These are phyloP conservation scores for Okamejei kenojei DNA, from an alignment of 2,797 vertebrate species.

Conservation along the genomic window DNA sequence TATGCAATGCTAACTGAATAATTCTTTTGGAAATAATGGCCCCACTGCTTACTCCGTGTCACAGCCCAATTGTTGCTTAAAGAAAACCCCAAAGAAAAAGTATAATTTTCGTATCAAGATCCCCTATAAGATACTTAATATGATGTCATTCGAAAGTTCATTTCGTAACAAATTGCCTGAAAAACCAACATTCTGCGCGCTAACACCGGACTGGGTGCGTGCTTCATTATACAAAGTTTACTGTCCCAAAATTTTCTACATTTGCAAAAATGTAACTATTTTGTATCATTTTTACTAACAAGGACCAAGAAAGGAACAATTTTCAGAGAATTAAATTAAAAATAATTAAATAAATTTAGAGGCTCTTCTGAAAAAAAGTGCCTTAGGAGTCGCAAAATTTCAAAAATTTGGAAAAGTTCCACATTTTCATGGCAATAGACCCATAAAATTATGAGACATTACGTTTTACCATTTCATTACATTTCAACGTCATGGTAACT, in stretches of 20 bases:
- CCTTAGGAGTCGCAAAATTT: neutral
- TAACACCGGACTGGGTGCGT: neutral
- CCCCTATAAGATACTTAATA: neutral
- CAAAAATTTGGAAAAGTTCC: neutral
- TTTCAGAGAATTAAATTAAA: neutral
- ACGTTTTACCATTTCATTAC: neutral
- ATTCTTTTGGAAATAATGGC: neutral
- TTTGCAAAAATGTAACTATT: too few species aligned
- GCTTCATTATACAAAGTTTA: neutral
- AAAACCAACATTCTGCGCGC: neutral
- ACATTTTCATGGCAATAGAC: neutral
- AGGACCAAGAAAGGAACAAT: too few species aligned
- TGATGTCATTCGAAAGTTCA: neutral
- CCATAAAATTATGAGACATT: neutral
- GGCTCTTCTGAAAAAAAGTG: neutral
- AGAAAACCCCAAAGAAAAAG: neutral
- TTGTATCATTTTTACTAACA: too few species aligned
- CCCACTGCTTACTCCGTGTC: neutral
- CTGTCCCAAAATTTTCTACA: neutral
- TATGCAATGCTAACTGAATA: neutral
- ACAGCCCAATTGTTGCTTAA: neutral
- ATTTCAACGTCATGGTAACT: neutral
- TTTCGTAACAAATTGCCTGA: neutral
- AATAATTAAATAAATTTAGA: neutral
- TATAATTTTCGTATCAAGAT: neutral